These are phyloP conservation scores for Allolobophora icterica DNA, from an alignment of 2,888 invertebrate species.

Conservation along the genomic window DNA sequence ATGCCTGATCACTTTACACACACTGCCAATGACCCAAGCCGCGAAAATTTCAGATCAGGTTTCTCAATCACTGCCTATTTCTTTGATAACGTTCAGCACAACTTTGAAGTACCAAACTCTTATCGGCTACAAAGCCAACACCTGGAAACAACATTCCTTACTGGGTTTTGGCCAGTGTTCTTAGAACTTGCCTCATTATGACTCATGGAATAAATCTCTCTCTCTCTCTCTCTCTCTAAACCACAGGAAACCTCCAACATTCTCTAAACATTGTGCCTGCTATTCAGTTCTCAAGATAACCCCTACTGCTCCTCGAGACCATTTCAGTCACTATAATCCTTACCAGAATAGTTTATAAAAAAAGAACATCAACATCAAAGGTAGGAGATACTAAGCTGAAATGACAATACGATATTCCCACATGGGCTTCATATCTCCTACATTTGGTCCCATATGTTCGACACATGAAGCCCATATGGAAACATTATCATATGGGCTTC, in stretches of 20 bases:
- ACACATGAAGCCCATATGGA: too few relatives aligned
- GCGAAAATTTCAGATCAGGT: not conserved
- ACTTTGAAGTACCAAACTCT: not conserved
- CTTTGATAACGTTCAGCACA: not conserved
- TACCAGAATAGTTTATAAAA: too few relatives aligned
- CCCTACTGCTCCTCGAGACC: too few relatives aligned
- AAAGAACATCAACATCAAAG: too few relatives aligned
- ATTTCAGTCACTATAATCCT: too few relatives aligned
- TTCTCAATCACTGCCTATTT: not conserved
- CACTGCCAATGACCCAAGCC: too few relatives aligned
- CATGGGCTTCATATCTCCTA: too few relatives aligned
- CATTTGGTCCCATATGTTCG: too few relatives aligned
- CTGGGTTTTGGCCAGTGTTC: not conserved
- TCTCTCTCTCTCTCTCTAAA: not conserved
- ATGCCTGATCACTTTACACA: not conserved
- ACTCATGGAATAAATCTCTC: not conserved
- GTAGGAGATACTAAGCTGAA: too few relatives aligned
- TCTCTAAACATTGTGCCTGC: not conserved
- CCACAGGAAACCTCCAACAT: not conserved
- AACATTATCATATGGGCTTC: too few relatives aligned
- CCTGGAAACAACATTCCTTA: not conserved
- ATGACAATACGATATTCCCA: too few relatives aligned
- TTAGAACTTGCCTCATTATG: not conserved
- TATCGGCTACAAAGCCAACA: not conserved
- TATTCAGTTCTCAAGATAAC: not conserved